Evolutionary conservation across 1,140 invertebrate genomes (phyloP).

Genomic region (Monochamus saltuarius): DNA sequence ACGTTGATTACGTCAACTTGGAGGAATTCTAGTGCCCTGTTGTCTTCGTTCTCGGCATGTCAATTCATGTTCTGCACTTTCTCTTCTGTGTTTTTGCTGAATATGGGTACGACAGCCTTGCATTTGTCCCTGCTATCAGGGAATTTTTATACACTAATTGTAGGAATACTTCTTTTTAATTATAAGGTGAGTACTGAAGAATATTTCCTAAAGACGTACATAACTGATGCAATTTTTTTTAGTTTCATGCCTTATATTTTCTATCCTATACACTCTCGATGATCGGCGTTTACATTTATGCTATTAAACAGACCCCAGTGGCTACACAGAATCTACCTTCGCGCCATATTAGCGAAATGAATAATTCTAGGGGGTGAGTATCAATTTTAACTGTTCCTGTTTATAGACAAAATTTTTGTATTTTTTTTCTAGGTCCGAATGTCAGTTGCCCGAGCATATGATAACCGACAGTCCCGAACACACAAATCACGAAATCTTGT

Average conservation of each 20-base stretch:
- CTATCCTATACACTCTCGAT: conserved; percentile 75
- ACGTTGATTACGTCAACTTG: conserved; percentile 57
- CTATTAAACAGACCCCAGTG: conserved; percentile 63
- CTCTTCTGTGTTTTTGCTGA: conserved; percentile 73
- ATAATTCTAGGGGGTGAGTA: conserved; percentile 27
- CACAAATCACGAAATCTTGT: conserved; percentile 41
- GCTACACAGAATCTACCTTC: conserved; percentile 43
- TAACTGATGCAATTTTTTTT: conserved; percentile 39
- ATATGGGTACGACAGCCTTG: conserved; percentile 78
- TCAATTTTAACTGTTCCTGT: background rate
- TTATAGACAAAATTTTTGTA: background rate
- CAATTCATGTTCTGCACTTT: conserved; percentile 75
- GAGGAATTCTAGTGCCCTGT: conserved; percentile 58
- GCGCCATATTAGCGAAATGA: conserved; percentile 25
- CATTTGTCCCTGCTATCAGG: conserved; percentile 82
- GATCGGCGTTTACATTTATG: conserved; percentile 72
- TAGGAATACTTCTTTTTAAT: conserved; percentile 77
- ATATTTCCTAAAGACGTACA: background rate
- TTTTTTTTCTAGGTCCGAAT: conserved; percentile 37
- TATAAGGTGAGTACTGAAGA: conserved; percentile 66
- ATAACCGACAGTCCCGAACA: conserved; percentile 44
- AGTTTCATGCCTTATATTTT: conserved; percentile 83
- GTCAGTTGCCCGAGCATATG: conserved; percentile 47
- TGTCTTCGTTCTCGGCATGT: conserved; percentile 58
- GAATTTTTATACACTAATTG: conserved; percentile 82